These are phyloP conservation scores for Phasia obesa DNA, from an alignment of 2,888 invertebrate species.

Conservation along the genomic window DNA sequence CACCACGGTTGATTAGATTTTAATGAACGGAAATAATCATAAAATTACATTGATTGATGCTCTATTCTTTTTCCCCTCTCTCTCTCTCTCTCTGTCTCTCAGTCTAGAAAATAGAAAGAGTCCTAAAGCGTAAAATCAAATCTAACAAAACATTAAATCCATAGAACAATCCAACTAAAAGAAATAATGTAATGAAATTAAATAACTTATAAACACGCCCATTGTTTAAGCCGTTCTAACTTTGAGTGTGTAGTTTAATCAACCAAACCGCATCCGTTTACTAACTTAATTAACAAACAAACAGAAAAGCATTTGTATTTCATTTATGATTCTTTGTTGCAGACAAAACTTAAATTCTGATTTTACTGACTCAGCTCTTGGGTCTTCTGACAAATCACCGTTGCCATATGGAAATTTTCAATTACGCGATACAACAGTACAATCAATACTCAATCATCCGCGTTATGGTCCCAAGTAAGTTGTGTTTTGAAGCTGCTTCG, in stretches of 20 bases:
- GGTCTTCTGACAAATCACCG: conserved; percentile 95
- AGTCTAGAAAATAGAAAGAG: neutral
- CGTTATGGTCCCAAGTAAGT: conserved; percentile 94
- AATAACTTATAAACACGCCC: conserved; percentile 46
- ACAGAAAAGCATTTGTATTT: conserved; percentile 45
- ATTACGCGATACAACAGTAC: conserved; percentile 94
- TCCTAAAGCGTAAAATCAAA: no score
- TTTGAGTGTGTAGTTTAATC: conserved; percentile 51
- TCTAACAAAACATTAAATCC: conserved; percentile 16
- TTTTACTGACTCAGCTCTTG: conserved; percentile 96
- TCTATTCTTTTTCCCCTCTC: conserved; percentile 68
- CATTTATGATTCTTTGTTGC: conserved; percentile 72
- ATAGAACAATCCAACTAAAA: conserved; percentile 30
- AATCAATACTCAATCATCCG: conserved; percentile 92
- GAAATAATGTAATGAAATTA: neutral
- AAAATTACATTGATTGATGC: conserved; percentile 72
- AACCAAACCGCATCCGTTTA: conserved; percentile 69
- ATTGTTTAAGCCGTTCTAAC: conserved; percentile 46
- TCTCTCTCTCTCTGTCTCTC: conserved; percentile 72
- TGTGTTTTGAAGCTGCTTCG: conserved; percentile 21
- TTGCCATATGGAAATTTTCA: conserved; percentile 97
- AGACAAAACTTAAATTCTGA: conserved; percentile 97
- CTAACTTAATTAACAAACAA: conserved; percentile 61
- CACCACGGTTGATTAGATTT: conserved; percentile 72
- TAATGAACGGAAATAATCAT: conserved; percentile 72